A percentile compares a stretch with the other conserved stretches of the same genome.
These are phyloP conservation scores for Catalaphyllia jardinei DNA, from an alignment of 64 coral and sea anemone genomes.

Conservation along the genomic window DNA sequence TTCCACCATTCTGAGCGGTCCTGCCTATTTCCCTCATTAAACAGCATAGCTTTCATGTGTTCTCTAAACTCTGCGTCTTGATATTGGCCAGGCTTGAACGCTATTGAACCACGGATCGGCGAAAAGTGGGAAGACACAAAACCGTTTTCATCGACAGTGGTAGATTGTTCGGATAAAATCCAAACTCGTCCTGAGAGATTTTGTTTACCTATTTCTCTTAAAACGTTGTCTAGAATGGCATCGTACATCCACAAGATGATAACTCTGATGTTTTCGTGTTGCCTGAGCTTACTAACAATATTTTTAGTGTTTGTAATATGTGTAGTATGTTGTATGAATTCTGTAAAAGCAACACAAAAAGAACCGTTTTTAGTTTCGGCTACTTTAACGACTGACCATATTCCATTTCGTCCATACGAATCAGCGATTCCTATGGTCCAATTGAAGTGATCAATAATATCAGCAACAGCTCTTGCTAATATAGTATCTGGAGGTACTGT, in stretches of 20 bases:
- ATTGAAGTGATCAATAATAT: slow-evolving; percentile 41
- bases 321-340: not conserved
- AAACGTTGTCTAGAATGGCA: not conserved
- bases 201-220: not conserved
- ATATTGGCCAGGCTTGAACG: not conserved
- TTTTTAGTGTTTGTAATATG: not conserved
- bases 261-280: not conserved
- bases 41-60: not conserved
- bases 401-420: slow-evolving; percentile 41
- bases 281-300: not conserved
- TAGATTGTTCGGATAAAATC: too few relatives aligned
- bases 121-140: not conserved
- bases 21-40: not conserved
- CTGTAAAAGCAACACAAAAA: not conserved
- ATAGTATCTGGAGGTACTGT: slow-evolving; percentile 61
- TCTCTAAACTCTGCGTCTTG: not conserved
- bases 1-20: slow-evolving; percentile 31
- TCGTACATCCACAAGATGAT: slow-evolving; percentile 13
- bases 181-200: slow-evolving; percentile 4
- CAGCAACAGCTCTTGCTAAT: slow-evolving; percentile 44
- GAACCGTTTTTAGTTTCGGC: not conserved
- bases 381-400: not conserved
- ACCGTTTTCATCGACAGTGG: too few relatives aligned
- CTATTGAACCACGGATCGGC: not conserved
- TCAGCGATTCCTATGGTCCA: too few relatives aligned